Evolutionary conservation across 2,113 vertebrate species (phyloP), one percentile per base, ranked within the genome.

Genomic region (Cettia cetti): DNA sequence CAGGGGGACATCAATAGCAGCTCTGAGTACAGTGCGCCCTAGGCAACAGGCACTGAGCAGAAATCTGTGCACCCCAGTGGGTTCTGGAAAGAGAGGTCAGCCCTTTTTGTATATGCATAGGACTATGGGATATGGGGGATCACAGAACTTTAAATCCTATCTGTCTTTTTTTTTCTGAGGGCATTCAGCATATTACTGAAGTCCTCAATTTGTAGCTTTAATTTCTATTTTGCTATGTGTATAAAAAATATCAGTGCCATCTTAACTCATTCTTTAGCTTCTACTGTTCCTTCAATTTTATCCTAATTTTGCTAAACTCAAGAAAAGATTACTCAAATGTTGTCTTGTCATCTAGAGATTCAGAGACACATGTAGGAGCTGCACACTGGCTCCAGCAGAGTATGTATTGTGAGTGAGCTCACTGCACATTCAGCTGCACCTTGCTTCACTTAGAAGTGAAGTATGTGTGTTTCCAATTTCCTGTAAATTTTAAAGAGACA

Each of bases 181-280:
- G 17, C 35, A 59, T 39, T 70, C 35, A 50, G 33, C 47, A 57
- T 35, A 35, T 57, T 59, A 70, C 20, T n/a, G 39, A 85, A 33
- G 30, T 79, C 59, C 35, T 31, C 59, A 68, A 35, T 61, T 68
- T 52, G 57, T 30, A 87, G 53, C 35, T 90, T 70, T 63, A 78
- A 74, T 27, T 75, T 93, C 39, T 64, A 20, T 50, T 47, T 70
- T 49, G 69, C 14, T 47, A 19, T 30, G 50, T n/a, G 22, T 53
- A 27, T 31, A 40, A 82, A 60, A 82, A 26, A 49, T 14, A 53
- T 14, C 63, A 47, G 54, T 31, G 28, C 28, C 70, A 65, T 65
- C 68, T 64, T 90, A 76, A 94, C 40, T 74, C 71, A 70, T 40
- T 44, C 44, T 82, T 82, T 77, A 31, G 54, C 76, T 80, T 52